phyloP scores from a whole-genome alignment of 2,888 invertebrate genomes.

The Drosophila villosipedis region DNA sequence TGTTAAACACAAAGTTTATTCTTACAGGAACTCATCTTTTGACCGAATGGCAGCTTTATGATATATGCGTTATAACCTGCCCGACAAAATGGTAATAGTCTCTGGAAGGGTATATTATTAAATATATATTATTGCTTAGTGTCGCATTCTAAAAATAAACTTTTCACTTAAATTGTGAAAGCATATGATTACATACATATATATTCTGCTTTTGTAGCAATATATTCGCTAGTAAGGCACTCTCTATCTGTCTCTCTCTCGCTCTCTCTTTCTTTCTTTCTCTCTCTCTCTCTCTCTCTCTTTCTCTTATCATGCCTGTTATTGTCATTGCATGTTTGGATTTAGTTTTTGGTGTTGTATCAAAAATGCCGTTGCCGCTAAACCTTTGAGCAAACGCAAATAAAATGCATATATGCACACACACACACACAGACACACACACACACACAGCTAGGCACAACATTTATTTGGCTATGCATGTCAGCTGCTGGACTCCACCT shows the following conservation, averaged over 20 bases:
- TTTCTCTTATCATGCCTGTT: not conserved
- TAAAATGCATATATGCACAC: constrained; percentile 48
- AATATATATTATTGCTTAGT: not conserved
- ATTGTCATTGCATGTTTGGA: constrained; percentile 25
- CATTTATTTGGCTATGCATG: constrained; percentile 51
- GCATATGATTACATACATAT: not conserved
- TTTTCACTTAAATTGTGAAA: not conserved
- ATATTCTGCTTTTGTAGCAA: not conserved
- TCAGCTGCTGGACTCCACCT: constrained; percentile 25
- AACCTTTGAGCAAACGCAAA: constrained; percentile 70
- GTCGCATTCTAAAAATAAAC: not conserved
- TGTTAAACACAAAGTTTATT: not conserved
- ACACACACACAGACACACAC: constrained; percentile 7
- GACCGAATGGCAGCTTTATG: not conserved
- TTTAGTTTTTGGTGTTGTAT: constrained; percentile 55
- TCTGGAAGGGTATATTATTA: not conserved
- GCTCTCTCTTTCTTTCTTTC: not conserved
- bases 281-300: not conserved
- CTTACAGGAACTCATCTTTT: not conserved
- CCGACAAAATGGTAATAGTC: not conserved
- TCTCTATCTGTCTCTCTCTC: not conserved
- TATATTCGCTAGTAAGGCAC: not conserved
- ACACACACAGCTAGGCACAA: constrained; percentile 4
- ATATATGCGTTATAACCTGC: not conserved
- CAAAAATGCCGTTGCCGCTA: constrained; percentile 64